Conservation (phyloP, 2,888 invertebrate genomes). For the Hirtodrosophila duncani region DNA sequence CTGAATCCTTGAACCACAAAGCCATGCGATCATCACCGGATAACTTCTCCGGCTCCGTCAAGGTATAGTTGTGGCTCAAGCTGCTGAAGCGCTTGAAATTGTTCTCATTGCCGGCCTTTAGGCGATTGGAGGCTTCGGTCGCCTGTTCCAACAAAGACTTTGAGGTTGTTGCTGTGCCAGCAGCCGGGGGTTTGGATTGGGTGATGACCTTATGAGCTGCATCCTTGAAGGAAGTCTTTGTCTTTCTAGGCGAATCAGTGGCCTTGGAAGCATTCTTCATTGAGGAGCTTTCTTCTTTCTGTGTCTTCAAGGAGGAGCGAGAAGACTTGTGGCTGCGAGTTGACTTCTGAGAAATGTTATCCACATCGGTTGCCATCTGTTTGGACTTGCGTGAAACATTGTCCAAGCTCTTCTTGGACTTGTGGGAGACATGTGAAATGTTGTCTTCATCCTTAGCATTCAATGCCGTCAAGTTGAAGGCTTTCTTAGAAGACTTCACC, state of each 20-base stretch:
- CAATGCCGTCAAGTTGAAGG: neutral
- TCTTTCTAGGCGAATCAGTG: no score
- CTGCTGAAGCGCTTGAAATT: constrained; percentile 38
- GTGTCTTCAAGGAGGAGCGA: no score
- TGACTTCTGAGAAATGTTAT: no score
- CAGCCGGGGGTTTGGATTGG: constrained; percentile 12
- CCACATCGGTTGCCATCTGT: neutral
- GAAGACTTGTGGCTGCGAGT: no score
- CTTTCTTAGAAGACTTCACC: neutral
- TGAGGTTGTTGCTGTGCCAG: no score
- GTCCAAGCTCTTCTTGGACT: neutral
- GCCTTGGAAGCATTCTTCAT: no score
- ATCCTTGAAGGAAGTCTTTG: neutral
- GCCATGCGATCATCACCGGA: constrained; percentile 47
- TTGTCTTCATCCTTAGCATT: neutral
- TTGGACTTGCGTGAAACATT: neutral
- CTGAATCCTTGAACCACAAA: constrained; percentile 46
- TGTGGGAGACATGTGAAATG: neutral
- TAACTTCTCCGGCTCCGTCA: constrained; percentile 22
- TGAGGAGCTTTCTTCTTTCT: no score
- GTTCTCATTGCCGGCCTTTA: constrained; percentile 45
- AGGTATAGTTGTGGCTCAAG: constrained; percentile 23
- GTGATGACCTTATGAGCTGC: neutral
- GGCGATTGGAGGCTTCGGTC: constrained; percentile 28
- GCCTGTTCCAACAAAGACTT: constrained; percentile 27